phyloP scores from a whole-genome alignment of 1,140 invertebrate species.

The Armadillidium nasatum region DNA sequence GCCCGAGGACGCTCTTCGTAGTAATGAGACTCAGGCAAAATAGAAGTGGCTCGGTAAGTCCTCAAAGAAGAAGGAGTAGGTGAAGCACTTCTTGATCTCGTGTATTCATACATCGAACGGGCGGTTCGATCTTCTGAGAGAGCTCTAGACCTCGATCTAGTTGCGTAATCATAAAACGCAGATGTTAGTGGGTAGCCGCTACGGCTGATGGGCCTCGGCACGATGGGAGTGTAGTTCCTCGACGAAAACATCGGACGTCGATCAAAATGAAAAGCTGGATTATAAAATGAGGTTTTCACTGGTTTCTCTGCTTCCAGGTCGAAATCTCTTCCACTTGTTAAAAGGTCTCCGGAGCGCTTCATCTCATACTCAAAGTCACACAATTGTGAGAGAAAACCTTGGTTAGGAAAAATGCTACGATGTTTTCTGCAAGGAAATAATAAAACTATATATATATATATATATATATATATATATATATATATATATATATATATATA shows the following conservation, averaged over 20 bases:
- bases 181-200: background rate
- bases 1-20: background rate
- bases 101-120: background rate
- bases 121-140: background rate
- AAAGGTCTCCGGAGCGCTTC: slow-evolving; percentile 10
- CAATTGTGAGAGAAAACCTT: slow-evolving; percentile 71
- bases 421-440: slow-evolving; percentile 35
- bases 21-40: background rate
- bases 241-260: background rate
- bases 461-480: too few species aligned
- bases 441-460: too few species aligned
- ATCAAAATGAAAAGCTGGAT: background rate
- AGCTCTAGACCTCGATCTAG: background rate
- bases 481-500: too few species aligned
- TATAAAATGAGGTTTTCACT: background rate
- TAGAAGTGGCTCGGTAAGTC: background rate
- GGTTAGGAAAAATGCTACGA: slow-evolving; percentile 63
- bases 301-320: background rate
- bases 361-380: slow-evolving; percentile 59
- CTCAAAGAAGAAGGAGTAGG: background rate
- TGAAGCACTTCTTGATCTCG: background rate
- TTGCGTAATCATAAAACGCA: background rate
- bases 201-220: background rate
- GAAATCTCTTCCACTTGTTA: background rate
- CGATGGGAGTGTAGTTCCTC: background rate